phyloP scores from a whole-genome alignment of 1,140 invertebrate species.

The Choristoneura fumiferana region DNA sequence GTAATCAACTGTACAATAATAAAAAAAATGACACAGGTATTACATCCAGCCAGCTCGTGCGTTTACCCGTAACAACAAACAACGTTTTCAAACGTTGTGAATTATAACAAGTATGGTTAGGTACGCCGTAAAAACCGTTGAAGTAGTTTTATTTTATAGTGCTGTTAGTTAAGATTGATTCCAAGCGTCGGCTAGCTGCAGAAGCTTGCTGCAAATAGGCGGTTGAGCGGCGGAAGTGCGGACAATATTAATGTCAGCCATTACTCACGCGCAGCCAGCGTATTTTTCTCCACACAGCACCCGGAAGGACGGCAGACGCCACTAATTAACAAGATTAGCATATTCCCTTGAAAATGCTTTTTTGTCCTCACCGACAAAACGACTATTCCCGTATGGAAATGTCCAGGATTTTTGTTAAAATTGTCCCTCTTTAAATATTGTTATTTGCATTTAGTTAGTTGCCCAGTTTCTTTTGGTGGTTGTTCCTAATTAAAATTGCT shows the following conservation, averaged over 20 bases:
- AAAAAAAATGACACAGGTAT: too few relatives aligned
- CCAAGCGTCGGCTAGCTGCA: constrained; percentile 22
- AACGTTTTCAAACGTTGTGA: too few relatives aligned
- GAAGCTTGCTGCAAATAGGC: constrained; percentile 60
- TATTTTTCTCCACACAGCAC: constrained; percentile 60
- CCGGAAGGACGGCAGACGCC: constrained; percentile 51
- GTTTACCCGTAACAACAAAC: too few relatives aligned
- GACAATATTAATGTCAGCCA: constrained; percentile 69
- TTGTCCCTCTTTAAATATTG: neutral
- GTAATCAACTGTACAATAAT: too few relatives aligned
- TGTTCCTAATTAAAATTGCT: too few relatives aligned
- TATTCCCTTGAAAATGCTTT: constrained; percentile 28
- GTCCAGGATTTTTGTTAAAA: constrained; percentile 7
- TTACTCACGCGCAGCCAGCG: constrained; percentile 59
- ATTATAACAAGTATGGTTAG: too few relatives aligned
- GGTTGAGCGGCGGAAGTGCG: constrained; percentile 60
- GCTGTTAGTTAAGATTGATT: constrained; percentile 18
- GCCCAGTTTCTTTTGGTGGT: neutral
- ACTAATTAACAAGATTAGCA: constrained; percentile 40
- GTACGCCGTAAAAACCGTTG: too few relatives aligned
- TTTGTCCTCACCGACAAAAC: constrained; percentile 14
- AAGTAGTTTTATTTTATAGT: too few relatives aligned
- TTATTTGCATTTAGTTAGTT: constrained; percentile 1
- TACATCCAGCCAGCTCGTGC: too few relatives aligned
- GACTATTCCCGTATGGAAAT: constrained; percentile 7